A percentile compares a stretch with the other conserved stretches of the same genome.
phyloP scores from a whole-genome alignment of 2,888 invertebrate genomes.

The Carterocephalus palaemon region DNA sequence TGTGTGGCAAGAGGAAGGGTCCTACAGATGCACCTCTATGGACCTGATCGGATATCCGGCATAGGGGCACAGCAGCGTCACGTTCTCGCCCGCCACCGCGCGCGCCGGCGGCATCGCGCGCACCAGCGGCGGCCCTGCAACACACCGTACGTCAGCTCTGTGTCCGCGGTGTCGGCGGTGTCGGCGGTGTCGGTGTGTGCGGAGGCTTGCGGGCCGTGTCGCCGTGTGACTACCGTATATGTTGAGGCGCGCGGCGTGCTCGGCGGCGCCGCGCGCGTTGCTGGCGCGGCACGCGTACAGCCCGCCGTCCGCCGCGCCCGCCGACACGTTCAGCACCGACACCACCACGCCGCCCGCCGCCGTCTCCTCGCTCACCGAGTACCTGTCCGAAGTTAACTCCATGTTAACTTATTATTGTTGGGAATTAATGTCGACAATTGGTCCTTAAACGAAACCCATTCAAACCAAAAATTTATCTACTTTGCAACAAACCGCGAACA shows the following conservation, averaged over 20 bases:
- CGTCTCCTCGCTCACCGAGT: slow-evolving; percentile 86
- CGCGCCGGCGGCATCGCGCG: slow-evolving; percentile 84
- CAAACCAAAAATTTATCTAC: no score
- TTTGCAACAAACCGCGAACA: no score
- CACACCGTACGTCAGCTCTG: no score
- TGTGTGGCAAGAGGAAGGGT: slow-evolving; percentile 48
- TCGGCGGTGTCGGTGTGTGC: no score
- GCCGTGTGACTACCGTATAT: slow-evolving; percentile 92
- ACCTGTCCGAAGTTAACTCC: slow-evolving; percentile 53
- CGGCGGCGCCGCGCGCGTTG: slow-evolving; percentile 83
- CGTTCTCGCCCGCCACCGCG: slow-evolving; percentile 87
- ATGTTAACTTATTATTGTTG: background rate
- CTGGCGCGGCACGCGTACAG: slow-evolving; percentile 88
- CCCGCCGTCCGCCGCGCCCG: slow-evolving; percentile 87
- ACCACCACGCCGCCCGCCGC: slow-evolving; percentile 87
- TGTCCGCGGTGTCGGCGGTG: no score
- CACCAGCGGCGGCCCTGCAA: slow-evolving; percentile 84
- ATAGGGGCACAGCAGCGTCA: slow-evolving; percentile 88
- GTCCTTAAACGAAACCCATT: no score
- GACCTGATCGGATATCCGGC: slow-evolving; percentile 90
- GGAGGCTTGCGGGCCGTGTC: no score
- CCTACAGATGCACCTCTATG: slow-evolving; percentile 73
- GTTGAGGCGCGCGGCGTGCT: slow-evolving; percentile 86
- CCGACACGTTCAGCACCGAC: slow-evolving; percentile 87
- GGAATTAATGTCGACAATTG: no score